These are phyloP conservation scores for Brachyptera risi DNA, from an alignment of 2,888 invertebrate species.

Conservation along the genomic window DNA sequence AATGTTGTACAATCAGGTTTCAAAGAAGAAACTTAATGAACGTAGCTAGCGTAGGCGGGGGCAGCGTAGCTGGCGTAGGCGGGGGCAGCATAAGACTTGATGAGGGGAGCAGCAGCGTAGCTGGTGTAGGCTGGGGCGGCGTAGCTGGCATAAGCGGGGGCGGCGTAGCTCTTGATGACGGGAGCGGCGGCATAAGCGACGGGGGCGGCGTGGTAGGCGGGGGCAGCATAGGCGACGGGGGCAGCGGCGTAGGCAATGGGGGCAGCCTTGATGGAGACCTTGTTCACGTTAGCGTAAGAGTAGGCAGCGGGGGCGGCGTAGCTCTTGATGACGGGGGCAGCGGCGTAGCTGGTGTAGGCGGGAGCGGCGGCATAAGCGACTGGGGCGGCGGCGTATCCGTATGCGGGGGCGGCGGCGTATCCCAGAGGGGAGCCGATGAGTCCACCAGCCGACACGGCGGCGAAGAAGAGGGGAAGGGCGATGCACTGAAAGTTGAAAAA, in stretches of 20 bases:
- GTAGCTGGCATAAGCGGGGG: slow-evolving; percentile 3
- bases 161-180: slow-evolving; percentile 8
- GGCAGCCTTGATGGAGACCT: slow-evolving; percentile 40
- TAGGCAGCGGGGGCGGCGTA: slow-evolving; percentile 48
- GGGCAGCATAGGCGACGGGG: slow-evolving; percentile 39
- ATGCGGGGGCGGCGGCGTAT: slow-evolving; percentile 39
- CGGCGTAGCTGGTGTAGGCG: slow-evolving; percentile 9
- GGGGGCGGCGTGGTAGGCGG: slow-evolving; percentile 33
- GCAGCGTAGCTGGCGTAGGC: no score
- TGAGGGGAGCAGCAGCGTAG: no score
- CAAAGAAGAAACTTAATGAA: no score
- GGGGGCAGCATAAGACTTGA: not conserved
- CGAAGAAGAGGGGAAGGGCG: slow-evolving; percentile 30
- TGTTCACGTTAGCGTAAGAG: slow-evolving; percentile 22
- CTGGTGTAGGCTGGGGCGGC: slow-evolving; percentile 7
- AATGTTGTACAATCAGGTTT: no score
- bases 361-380: not conserved
- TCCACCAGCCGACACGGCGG: slow-evolving; percentile 44
- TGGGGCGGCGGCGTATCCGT: slow-evolving; percentile 33
- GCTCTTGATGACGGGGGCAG: slow-evolving; percentile 1
- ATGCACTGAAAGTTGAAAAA: slow-evolving; percentile 16
- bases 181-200: not conserved
- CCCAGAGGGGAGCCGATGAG: not conserved
- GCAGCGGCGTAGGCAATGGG: slow-evolving; percentile 62
- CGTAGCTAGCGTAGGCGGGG: no score